These are phyloP conservation scores for Genyomyrus donnyi DNA, from an alignment of 2,113 vertebrate species.

Conservation along the genomic window DNA sequence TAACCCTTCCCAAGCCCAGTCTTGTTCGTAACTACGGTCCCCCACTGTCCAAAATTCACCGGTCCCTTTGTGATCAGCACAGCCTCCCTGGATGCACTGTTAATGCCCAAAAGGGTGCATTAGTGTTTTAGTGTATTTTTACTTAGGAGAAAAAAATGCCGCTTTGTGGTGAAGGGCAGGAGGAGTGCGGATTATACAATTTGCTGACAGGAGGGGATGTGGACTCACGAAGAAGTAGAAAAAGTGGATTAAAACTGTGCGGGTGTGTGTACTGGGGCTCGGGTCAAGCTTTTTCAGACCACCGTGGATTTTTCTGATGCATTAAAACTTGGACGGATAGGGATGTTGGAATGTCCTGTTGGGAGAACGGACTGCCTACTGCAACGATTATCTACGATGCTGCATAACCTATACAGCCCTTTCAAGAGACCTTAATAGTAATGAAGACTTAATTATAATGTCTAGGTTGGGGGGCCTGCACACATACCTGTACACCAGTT, in stretches of 20 bases:
- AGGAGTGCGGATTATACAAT: neutral
- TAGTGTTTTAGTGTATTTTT: conserved; percentile 2
- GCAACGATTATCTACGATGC: neutral
- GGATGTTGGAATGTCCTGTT: neutral
- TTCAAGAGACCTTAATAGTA: neutral
- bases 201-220: neutral
- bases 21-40: neutral
- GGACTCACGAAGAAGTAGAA: neutral
- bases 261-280: neutral
- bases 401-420: neutral
- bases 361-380: neutral
- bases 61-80: neutral
- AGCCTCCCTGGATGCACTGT: neutral
- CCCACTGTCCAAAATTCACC: neutral
- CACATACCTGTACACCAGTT: neutral
- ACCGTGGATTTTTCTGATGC: conserved; percentile 23
- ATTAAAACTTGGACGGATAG: neutral
- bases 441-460: neutral
- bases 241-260: neutral
- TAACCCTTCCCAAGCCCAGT: neutral
- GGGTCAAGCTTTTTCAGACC: conserved; percentile 3
- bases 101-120: too few relatives aligned
- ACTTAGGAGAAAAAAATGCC: neutral
- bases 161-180: neutral
- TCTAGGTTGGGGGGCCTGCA: neutral